A percentile compares a stretch with the other conserved stretches of the same genome.
Conservation (phyloP, 2,113 vertebrate genomes). For the Heterochromis multidens region DNA sequence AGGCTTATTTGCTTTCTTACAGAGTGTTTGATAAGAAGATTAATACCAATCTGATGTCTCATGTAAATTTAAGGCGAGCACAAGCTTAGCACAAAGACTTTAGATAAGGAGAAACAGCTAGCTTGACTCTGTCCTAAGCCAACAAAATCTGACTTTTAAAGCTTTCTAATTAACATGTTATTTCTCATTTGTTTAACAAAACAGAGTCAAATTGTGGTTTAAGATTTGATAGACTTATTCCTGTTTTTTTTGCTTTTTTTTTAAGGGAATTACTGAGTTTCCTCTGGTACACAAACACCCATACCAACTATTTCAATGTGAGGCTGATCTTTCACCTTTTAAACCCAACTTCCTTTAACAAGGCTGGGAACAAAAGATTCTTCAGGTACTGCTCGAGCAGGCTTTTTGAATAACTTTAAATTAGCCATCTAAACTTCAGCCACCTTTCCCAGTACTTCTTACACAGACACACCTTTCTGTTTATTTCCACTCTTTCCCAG, state of each 20-base stretch:
- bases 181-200: not conserved
- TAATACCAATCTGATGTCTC: not conserved
- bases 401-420: not conserved
- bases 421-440: not conserved
- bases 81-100: not conserved
- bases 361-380: not conserved
- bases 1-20: not conserved
- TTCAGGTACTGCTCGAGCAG: not conserved
- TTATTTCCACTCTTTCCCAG: not conserved
- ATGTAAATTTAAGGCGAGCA: not conserved
- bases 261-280: not conserved
- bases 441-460: not conserved
- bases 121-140: not conserved
- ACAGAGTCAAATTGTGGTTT: not conserved
- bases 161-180: not conserved
- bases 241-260: not conserved
- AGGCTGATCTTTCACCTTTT: not conserved
- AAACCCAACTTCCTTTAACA: not conserved
- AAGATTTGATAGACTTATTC: not conserved
- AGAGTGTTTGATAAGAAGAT: not conserved
- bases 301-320: not conserved
- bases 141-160: not conserved
- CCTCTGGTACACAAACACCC: not conserved
- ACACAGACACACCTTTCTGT: not conserved
- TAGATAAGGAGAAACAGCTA: not conserved